Evolutionary conservation across 2,888 invertebrate species (phyloP), one percentile per base, ranked within the genome.

Genomic region (Drosophila aldrichi): DNA sequence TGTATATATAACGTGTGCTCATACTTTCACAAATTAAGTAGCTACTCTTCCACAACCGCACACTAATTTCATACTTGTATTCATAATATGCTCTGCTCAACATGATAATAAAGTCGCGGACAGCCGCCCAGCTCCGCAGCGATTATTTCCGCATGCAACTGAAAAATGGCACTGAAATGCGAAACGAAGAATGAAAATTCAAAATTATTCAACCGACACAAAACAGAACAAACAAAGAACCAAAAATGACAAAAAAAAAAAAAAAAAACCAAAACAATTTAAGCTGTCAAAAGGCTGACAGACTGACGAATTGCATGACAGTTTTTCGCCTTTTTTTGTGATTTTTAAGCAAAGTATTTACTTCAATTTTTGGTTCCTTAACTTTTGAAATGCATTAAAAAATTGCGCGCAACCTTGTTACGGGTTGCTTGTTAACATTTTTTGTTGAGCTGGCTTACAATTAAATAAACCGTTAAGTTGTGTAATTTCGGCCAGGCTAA

Each of bases 381-480:
- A 72, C 65, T 67, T 66, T 44, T 71, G 41, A 66, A 77, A 59
- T 85, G 70, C 69, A 82, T 75, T 65, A 60, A 58, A 40, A 65
- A 62, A 29, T 49, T 75, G 66, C 55, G 57, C 46, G 48, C 20
- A 40, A 61, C 51, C 55, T 68, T 68, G 64, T 77, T 80, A 70
- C 60, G 58, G 34, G 3, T 61, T 81, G 69, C 65, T 48, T 58
- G 46, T 58, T 46, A 46, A 25, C 3, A 18, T 58, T 12, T 32
- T 55, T 65, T 22, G 16, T 10, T 20, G 41, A 61, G 61, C 66
- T 51, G 51, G 57, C 66, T 66, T 62, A 59, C 71, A 74, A 77
- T 76, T 67, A 85, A 80, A 89, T 82, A 60, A 77, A 80, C 89
- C 78, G 86, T 88, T 89, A 86, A 76, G 74, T 80, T 89, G 85